Percentiles rank a stretch among this genome's conserved stretches.
Evolutionary conservation across 2,888 invertebrate genomes (phyloP).

Genomic region (Rhyacophila evoluta): DNA sequence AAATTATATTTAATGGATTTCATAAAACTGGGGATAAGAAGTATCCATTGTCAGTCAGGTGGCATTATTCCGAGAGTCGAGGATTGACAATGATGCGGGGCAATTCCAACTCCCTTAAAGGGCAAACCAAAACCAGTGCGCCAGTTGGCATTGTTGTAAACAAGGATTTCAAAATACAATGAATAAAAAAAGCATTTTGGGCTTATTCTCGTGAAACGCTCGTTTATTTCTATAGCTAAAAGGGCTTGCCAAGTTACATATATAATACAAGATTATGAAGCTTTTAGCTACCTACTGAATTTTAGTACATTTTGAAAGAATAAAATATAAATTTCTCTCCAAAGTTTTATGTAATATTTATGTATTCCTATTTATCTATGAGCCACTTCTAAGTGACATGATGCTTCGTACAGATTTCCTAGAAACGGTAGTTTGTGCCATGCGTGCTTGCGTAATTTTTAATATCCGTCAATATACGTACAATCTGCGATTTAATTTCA

Average conservation of each 20-base stretch:
- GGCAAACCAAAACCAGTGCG: neutral
- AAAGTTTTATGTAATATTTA: too few relatives aligned
- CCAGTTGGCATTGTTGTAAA: slow-evolving; percentile 13
- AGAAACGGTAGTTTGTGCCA: too few relatives aligned
- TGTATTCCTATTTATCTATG: too few relatives aligned
- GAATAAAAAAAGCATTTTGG: neutral
- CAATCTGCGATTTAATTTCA: too few relatives aligned
- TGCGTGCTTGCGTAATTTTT: too few relatives aligned
- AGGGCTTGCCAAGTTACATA: neutral
- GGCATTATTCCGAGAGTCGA: neutral
- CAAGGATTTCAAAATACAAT: slow-evolving; percentile 4
- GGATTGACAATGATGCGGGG: neutral
- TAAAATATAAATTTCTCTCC: too few relatives aligned
- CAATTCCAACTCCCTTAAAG: neutral
- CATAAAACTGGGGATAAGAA: neutral
- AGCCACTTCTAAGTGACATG: too few relatives aligned
- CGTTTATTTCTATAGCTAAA: neutral
- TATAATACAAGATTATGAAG: too few relatives aligned
- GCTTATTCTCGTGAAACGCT: neutral
- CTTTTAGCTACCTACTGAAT: too few relatives aligned
- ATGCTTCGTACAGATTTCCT: too few relatives aligned
- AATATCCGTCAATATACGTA: too few relatives aligned
- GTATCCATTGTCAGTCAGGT: neutral
- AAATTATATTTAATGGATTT: neutral
- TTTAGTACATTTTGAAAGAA: too few relatives aligned